phyloP scores from a whole-genome alignment of 1,140 invertebrate species.

The Drosophila obscura region DNA sequence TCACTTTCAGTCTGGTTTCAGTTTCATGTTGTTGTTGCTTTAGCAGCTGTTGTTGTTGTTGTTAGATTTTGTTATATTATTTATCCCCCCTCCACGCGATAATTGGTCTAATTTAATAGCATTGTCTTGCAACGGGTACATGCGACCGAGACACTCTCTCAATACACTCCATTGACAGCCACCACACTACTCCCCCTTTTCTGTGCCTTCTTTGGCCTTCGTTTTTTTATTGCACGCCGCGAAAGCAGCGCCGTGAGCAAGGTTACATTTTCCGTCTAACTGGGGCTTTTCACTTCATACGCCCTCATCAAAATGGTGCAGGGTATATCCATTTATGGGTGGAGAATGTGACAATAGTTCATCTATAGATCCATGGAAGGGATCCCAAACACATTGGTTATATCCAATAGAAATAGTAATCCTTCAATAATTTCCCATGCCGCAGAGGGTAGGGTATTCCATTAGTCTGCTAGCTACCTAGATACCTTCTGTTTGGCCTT shows the following conservation, averaged over 20 bases:
- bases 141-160: constrained; percentile 4
- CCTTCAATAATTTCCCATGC: no score
- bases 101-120: no score
- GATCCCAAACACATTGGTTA: no score
- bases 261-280: constrained; percentile 56
- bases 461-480: neutral
- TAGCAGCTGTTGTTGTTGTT: no score
- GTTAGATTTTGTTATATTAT: constrained; percentile 27
- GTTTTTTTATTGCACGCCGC: constrained; percentile 28
- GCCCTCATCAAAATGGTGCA: neutral
- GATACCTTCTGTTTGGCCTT: no score
- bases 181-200: neutral
- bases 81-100: constrained; percentile 18
- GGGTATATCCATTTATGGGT: neutral
- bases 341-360: neutral
- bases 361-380: no score
- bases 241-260: constrained; percentile 40
- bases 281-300: constrained; percentile 14
- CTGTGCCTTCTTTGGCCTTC: neutral
- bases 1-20: constrained; percentile 19
- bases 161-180: constrained; percentile 22
- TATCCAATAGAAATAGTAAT: no score
- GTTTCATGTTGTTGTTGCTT: constrained; percentile 37
- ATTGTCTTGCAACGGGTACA: no score
- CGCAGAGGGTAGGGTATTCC: constrained; percentile 1